Base-by-base conservation (phyloP, 2,797 vertebrate genomes). In the Aplochiton taeniatus region DNA sequence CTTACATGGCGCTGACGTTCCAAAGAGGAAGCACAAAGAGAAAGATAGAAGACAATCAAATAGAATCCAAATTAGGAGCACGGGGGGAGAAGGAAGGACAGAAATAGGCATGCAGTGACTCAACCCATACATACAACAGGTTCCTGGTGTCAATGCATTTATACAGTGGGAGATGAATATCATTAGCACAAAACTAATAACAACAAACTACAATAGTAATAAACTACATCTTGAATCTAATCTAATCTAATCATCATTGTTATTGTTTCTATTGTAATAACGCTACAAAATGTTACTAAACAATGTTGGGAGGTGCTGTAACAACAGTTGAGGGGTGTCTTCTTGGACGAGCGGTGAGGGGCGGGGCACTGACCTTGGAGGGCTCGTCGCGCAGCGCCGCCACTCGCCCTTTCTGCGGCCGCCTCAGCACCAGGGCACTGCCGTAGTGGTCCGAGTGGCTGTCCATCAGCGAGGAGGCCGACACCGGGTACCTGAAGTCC, bases 371-470 rank as follows among this genome's bases (percentile, higher is more conserved):
- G 43, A 95, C 97, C 94, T 98, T 99, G 45, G 95, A 96, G 0
- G 97, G 96, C 64, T 99, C 96, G 0, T 99, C 98, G 18, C 94
- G 87, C 8, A 98, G 91, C 1, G 98, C 96, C 0, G 93, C 93
- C 69, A 94, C 86, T 0, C 98, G 93, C 11, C 96, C 96, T 70
- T 97, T 99, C 81, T 98, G 97, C 41, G 96, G 94, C 20, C 98
- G 90, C 18, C 96, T 86, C 63, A 98, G 86, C 74, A 99, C 97
- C 0, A 95, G 86, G 0, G 95, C 89, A 14, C 93, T 83, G 72
- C 91, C 66, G 9, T 94, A 98, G 56, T 94, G 84, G 48, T 98
- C 97, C 0, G 88, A 68, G 60, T 95, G 95, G 58, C 85, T 90
- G 71, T 98, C 98, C 44, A 94, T 90, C 85, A 94, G 86, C 0